Percentiles rank a stretch among this genome's conserved stretches.
phyloP scores from a whole-genome alignment of 2,888 invertebrate species.

The Sclerodermus sp. region DNA sequence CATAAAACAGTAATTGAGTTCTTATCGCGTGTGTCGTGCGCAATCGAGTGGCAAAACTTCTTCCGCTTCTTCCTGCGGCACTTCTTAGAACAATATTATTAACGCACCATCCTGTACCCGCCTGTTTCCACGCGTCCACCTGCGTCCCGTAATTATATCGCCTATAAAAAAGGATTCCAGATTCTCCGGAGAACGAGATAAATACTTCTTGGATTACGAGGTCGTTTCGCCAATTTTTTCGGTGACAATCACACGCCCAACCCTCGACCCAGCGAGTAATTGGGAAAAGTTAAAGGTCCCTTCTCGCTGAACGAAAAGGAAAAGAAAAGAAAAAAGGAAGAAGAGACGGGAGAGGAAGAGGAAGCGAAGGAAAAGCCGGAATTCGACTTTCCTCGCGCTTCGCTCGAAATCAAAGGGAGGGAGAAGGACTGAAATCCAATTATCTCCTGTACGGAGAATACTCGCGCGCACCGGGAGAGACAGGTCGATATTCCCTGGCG shows the following conservation, averaged over 20 bases:
- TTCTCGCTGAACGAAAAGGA: too few relatives aligned
- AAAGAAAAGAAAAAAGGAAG: too few relatives aligned
- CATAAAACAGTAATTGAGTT: slow-evolving; percentile 45
- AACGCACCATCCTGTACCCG: slow-evolving; percentile 27
- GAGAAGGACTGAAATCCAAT: slow-evolving; percentile 3
- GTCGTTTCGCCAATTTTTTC: too few relatives aligned
- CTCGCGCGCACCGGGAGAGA: neutral
- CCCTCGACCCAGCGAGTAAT: too few relatives aligned
- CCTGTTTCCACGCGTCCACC: slow-evolving; percentile 15
- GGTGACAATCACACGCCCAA: too few relatives aligned
- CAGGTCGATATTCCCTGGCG: neutral
- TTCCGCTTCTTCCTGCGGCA: slow-evolving; percentile 44
- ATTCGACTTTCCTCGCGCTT: too few relatives aligned
- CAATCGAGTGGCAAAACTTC: slow-evolving; percentile 47
- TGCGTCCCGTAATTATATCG: slow-evolving; percentile 25
- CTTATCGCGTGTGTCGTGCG: slow-evolving; percentile 34
- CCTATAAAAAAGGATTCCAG: slow-evolving; percentile 23
- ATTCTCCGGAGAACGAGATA: slow-evolving; percentile 18
- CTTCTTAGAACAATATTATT: slow-evolving; percentile 36
- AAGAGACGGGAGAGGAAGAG: too few relatives aligned
- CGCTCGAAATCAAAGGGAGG: too few relatives aligned
- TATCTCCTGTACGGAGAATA: neutral
- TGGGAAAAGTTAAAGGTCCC: too few relatives aligned
- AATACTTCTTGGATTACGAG: slow-evolving; percentile 14
- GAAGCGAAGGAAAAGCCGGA: too few relatives aligned